Conservation (phyloP, 2,113 vertebrate genomes). For the Cephalopterus ornatus region DNA sequence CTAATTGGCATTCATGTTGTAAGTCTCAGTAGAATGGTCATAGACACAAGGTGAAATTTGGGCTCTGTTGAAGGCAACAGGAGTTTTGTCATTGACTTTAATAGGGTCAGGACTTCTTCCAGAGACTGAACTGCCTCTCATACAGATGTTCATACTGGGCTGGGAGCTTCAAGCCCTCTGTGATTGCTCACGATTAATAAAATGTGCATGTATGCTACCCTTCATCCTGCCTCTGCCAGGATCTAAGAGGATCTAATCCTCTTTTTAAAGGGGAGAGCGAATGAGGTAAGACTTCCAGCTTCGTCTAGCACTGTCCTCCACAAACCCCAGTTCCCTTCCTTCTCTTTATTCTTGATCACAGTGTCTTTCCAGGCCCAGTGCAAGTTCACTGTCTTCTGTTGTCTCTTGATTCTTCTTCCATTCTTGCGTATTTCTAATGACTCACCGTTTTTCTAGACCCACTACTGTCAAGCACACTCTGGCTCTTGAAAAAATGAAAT, state of each 20-base stretch:
- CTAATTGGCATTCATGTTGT: constrained; percentile 60
- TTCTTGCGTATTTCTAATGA: not conserved
- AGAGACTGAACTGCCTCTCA: not conserved
- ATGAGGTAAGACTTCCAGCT: not conserved
- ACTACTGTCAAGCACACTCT: not conserved
- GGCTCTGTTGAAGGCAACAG: constrained; percentile 11
- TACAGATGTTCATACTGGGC: not conserved
- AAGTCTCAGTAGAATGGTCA: constrained; percentile 23
- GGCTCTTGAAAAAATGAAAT: not conserved
- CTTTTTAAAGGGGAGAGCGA: not conserved
- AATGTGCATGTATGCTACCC: not conserved
- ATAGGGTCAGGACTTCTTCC: constrained; percentile 47
- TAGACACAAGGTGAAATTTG: constrained; percentile 40
- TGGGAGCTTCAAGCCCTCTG: constrained; percentile 5
- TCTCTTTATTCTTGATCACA: not conserved
- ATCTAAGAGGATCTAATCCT: not conserved
- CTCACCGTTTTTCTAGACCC: not conserved
- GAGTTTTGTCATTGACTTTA: constrained; percentile 50
- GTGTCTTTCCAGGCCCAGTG: not conserved
- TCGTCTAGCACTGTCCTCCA: not conserved
- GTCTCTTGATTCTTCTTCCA: not conserved
- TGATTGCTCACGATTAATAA: not conserved
- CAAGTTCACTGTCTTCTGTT: not conserved
- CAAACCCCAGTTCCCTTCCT: not conserved
- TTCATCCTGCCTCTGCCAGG: not conserved